phyloP scores from a whole-genome alignment of 2,888 invertebrate genomes.

The Meta bourneti region DNA sequence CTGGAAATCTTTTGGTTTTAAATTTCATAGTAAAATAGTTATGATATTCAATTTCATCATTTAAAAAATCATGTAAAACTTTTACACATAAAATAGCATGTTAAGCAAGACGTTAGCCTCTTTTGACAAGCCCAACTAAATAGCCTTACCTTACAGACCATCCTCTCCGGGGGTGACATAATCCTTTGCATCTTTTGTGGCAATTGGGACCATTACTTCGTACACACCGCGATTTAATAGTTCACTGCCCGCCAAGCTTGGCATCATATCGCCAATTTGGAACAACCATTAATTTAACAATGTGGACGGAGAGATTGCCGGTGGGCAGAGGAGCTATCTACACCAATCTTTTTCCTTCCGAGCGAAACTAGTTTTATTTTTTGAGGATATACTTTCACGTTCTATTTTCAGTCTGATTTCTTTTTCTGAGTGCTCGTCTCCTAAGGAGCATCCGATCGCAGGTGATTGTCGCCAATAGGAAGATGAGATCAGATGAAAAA shows the following conservation, averaged over 20 bases:
- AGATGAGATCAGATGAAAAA: conserved; percentile 18
- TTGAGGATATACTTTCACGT: conserved; percentile 34
- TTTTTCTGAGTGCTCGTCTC: not conserved
- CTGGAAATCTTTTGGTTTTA: no score
- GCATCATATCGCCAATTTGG: conserved; percentile 44
- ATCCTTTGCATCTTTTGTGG: conserved; percentile 29
- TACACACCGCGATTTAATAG: conserved; percentile 54
- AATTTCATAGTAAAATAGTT: no score
- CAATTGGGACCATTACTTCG: conserved; percentile 48
- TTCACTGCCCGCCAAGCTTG: conserved; percentile 58
- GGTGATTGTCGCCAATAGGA: conserved; percentile 49
- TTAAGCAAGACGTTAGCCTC: no score
- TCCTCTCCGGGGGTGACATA: conserved; percentile 40
- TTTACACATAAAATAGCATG: no score
- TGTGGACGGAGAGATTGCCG: conserved; percentile 15
- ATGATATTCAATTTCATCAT: no score
- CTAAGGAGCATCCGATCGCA: not conserved
- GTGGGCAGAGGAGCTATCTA: conserved; percentile 33
- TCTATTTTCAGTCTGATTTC: conserved; percentile 39
- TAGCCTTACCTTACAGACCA: conserved; percentile 35
- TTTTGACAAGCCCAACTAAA: not conserved
- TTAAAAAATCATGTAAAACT: no score
- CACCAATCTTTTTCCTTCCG: conserved; percentile 22
- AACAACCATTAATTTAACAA: conserved; percentile 18
- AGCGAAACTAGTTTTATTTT: conserved; percentile 4